Evolutionary conservation across 2,888 invertebrate genomes (phyloP), one percentile per base, ranked within the genome.

Genomic region (Tenodera sinensis): DNA sequence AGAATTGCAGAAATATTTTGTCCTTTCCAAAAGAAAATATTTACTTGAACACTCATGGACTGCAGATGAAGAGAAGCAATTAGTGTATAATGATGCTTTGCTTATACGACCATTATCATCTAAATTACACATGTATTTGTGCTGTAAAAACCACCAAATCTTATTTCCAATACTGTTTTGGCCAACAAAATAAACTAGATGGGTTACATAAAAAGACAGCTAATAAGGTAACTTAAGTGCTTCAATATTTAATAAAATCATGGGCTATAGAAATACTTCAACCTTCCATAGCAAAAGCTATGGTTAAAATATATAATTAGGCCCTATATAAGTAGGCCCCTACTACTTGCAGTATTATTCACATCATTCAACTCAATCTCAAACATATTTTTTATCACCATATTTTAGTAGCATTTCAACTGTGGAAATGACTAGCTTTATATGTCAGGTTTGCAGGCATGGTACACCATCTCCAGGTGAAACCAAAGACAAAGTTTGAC

Each of bases 381-480:
- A 28, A 81, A 42, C 34, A 25, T 84, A 84, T 20, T 25, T 83
- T 34, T 2, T 28, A 30, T 84, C 28, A 84, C 42, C 84, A 84
- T n/a, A 15, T 34, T 42, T 30, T 34, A n/a, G 84, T 34, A 42
- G 54, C 12, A 85, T 85, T 85, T 27, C 27, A 14, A 47, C 27
- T n/a, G 14, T 85, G 14, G 81, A 83, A 87, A 87, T 82, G 87
- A 87, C 87, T 87, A 87, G 87, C 27, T 87, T 83, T 82, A 83
- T 25, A 81, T 87, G 87, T 87, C 82, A 81, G 81, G 86, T 81
- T 14, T 28, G 71, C 86, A 71, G 47, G 28, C 27, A 85, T 28
- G 47, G 54, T 15, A 85, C 47, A 54, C 15, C 54, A 20, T 81
- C 86, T 14, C 28, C 27, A 85, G 85, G 47, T 47, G 42, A 85